Percentiles rank a stretch among this genome's conserved stretches.
Evolutionary conservation across 2,113 vertebrate genomes (phyloP).

Genomic region (Callipepla californica): DNA sequence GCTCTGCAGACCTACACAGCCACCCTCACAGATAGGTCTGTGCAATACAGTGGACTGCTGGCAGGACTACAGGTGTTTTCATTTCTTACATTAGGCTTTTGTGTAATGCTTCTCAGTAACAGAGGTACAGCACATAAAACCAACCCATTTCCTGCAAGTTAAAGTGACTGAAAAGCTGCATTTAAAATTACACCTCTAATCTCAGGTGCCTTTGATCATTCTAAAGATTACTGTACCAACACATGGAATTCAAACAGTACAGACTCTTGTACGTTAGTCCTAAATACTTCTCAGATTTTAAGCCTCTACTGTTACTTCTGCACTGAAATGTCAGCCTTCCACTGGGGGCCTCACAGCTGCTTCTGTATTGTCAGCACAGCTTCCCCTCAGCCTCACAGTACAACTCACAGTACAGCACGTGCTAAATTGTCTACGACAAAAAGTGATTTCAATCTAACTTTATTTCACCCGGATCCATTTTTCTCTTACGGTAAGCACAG

Average conservation of each 20-base stretch:
- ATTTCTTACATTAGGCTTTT: neutral
- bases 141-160: neutral
- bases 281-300: neutral
- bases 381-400: neutral
- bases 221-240: neutral
- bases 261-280: neutral
- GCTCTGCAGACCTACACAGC: neutral
- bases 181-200: neutral
- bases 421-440: neutral
- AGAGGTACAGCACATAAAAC: neutral
- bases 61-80: neutral
- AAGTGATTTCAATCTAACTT: neutral
- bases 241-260: neutral
- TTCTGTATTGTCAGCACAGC: neutral
- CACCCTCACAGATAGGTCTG: neutral
- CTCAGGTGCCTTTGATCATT: neutral
- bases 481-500: neutral
- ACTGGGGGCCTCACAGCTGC: neutral
- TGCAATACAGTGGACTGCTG: neutral
- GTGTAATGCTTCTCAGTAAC: neutral
- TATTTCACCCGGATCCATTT: neutral
- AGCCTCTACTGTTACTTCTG: constrained; percentile 1
- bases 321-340: neutral
- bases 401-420: neutral
- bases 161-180: neutral